Evolutionary conservation across 2,113 vertebrate genomes (phyloP), one percentile per base, ranked within the genome.

Genomic region (Archilochus colubris): DNA sequence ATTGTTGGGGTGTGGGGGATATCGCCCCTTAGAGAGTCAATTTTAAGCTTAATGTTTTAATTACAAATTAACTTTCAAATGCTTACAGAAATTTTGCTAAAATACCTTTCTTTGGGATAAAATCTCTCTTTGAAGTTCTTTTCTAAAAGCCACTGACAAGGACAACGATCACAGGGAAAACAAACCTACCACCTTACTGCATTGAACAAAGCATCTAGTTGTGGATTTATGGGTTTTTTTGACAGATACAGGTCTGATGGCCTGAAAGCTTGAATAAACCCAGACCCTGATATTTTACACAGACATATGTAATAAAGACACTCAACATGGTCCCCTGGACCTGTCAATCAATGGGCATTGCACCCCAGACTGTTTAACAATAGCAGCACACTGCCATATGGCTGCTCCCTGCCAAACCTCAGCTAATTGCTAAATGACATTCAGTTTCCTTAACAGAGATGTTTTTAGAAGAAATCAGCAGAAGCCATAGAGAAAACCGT

Each of bases 41-140:
- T 79, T 73, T 67, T 36, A 91, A 91, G 66, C 7, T 4, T 28
- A 36, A 23, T 64, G 30, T 33, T 94, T 87, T 92, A 57, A 58
- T 44, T 74, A 67, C 8, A 82, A 66, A 72, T 46, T 73, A 6
- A 16, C 28, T 73, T 86, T 66, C 30, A 85, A 80, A 51, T 57
- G 58, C 12, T 61, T 48, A 20, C 1, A 9, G 14, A 55, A 57
- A 51, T 59, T 76, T 91, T 70, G 43, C 33, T 51, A 40, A 31
- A 79, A 48, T 59, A 69, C 25, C 24, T 67, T 74, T 74, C 38
- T 86, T 43, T 63, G 63, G 20, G 48, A 61, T 67, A 24, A 88
- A 89, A 63, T 51, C 28, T 63, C 22, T 3, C 15, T 69, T 94
- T 62, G 31, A 91, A 77, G 18, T 28, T 82, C 51, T 82, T 94